These are phyloP conservation scores for Hyppa rectilinea DNA, from an alignment of 2,888 invertebrate genomes.

Conservation along the genomic window DNA sequence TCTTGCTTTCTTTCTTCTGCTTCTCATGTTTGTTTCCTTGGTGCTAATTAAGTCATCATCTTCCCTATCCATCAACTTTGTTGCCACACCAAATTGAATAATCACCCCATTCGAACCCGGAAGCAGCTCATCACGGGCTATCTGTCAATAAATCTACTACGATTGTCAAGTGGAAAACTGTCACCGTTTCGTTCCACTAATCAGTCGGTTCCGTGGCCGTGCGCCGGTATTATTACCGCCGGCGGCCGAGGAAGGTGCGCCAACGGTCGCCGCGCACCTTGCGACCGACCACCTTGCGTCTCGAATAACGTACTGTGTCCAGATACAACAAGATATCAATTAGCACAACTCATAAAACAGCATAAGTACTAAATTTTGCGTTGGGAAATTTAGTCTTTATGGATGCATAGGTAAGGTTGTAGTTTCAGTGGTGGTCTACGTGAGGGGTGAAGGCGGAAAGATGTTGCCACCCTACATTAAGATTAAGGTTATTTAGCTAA, in stretches of 20 bases:
- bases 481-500: constrained; percentile 87
- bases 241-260: constrained; percentile 77
- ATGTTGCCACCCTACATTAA: constrained; percentile 85
- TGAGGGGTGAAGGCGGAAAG: constrained; percentile 78
- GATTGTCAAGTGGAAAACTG: constrained; percentile 65
- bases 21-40: not conserved
- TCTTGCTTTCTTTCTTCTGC: no score
- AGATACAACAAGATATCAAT: constrained; percentile 86
- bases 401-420: not conserved
- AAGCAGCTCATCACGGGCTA: constrained; percentile 54
- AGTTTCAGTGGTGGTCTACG: not conserved
- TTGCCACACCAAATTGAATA: constrained; percentile 51
- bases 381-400: constrained; percentile 17
- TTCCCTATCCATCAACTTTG: constrained; percentile 18
- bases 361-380: constrained; percentile 16
- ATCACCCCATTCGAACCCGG: constrained; percentile 48
- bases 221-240: constrained; percentile 79
- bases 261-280: constrained; percentile 89
- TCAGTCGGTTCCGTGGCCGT: constrained; percentile 84
- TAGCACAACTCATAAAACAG: constrained; percentile 66
- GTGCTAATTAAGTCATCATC: constrained; percentile 40
- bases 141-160: constrained; percentile 60
- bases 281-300: constrained; percentile 87
- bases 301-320: constrained; percentile 77
- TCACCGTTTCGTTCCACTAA: constrained; percentile 80